These are phyloP conservation scores for Oithona nana DNA, from an alignment of 2,888 invertebrate species.

Conservation along the genomic window DNA sequence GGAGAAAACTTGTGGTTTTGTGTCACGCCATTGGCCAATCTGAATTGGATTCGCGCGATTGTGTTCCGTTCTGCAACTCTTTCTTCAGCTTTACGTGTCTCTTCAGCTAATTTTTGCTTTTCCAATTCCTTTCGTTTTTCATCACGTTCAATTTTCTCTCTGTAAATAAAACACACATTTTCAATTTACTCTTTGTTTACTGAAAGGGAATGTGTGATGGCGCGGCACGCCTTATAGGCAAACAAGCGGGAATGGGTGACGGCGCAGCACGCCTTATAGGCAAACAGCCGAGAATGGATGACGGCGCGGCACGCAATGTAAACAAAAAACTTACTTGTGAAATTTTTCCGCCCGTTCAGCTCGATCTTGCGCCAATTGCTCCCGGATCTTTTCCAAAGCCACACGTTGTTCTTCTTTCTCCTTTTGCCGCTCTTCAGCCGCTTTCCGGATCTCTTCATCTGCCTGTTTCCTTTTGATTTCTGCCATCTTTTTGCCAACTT, in stretches of 20 bases:
- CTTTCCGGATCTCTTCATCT: conserved; percentile 10
- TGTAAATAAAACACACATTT: no score
- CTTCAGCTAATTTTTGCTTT: not conserved
- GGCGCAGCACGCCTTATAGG: no score
- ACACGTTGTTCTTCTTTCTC: conserved; percentile 6
- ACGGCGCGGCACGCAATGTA: no score
- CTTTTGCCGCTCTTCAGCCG: conserved; percentile 12
- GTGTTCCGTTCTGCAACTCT: not conserved
- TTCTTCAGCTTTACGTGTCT: not conserved
- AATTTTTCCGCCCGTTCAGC: conserved; percentile 9
- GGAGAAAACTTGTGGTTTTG: not conserved
- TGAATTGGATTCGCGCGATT: conserved; percentile 8
- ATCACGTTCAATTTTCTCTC: not conserved
- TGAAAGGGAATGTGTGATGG: no score
- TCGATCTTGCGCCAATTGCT: conserved; percentile 10
- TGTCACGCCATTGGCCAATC: conserved; percentile 1
- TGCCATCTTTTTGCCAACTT: not conserved
- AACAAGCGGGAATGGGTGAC: no score
- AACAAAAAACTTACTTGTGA: no score
- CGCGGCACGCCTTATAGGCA: no score
- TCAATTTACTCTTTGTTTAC: no score
- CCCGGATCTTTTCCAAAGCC: conserved; percentile 1
- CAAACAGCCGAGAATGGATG: no score
- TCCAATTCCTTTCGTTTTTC: not conserved
- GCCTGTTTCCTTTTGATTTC: conserved; percentile 8